phyloP scores from a whole-genome alignment of 2,113 vertebrate genomes.

The Myrmophylax atrothorax region DNA sequence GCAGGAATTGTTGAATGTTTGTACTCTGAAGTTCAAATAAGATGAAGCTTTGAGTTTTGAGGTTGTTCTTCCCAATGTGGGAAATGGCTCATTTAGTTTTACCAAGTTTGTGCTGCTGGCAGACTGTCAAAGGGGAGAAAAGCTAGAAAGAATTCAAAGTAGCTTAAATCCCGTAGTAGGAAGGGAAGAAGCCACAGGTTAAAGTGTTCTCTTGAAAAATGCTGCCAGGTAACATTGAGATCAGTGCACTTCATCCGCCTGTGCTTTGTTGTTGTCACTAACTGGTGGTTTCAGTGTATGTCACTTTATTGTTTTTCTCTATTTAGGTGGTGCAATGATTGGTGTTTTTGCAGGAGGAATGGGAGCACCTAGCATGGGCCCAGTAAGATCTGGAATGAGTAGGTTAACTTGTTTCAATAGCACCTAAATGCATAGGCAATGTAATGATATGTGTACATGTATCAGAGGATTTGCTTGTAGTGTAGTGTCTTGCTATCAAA shows the following conservation, averaged over 20 bases:
- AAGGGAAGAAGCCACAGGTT: not conserved
- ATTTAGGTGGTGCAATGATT: constrained; percentile 87
- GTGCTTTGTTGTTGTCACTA: not conserved
- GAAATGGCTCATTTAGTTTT: not conserved
- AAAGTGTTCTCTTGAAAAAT: not conserved
- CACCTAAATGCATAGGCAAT: constrained; percentile 56
- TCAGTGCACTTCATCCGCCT: not conserved
- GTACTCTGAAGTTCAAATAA: not conserved
- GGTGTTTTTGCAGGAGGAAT: constrained; percentile 93
- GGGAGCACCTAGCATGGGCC: constrained; percentile 90
- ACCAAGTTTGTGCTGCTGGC: not conserved
- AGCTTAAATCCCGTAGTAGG: not conserved
- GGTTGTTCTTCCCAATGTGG: not conserved
- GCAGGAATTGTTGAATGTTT: not conserved
- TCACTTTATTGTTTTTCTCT: constrained; percentile 48
- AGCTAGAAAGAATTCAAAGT: not conserved
- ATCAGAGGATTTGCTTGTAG: not conserved
- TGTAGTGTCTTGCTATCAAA: not conserved
- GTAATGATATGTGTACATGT: not conserved
- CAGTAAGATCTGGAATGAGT: constrained; percentile 93
- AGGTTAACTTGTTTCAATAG: constrained; percentile 75
- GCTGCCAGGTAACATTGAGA: not conserved
- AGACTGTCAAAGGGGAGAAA: not conserved
- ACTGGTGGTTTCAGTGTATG: constrained; percentile 61
- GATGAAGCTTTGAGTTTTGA: not conserved